A percentile compares a stretch with the other conserved stretches of the same genome.
Evolutionary conservation across 1,140 invertebrate species (phyloP).

Genomic region (Orussus abietinus): DNA sequence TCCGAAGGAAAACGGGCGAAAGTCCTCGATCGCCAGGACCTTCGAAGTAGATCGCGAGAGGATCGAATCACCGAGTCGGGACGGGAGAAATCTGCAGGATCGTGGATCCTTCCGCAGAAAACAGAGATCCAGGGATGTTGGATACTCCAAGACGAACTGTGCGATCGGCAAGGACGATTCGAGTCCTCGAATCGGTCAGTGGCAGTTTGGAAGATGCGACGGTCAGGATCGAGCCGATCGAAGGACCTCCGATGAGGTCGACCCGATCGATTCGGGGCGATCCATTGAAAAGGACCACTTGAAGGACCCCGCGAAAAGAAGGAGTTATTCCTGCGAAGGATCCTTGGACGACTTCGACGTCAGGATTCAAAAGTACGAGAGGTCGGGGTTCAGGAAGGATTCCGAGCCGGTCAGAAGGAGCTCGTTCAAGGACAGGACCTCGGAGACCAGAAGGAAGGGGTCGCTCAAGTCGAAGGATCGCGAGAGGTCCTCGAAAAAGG

Average conservation of each 20-base stretch:
- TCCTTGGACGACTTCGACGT: slow-evolving; percentile 30
- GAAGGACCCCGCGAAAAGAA: slow-evolving; percentile 21
- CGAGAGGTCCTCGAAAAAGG: slow-evolving; percentile 6
- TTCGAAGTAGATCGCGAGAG: too few relatives aligned
- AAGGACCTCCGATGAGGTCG: too few relatives aligned
- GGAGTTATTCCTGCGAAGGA: slow-evolving; percentile 22
- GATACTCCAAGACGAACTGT: slow-evolving; percentile 9
- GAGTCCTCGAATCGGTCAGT: slow-evolving; percentile 2
- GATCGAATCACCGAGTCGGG: too few relatives aligned
- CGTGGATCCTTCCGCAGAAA: too few relatives aligned
- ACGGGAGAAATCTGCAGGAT: too few relatives aligned
- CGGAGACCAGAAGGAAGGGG: slow-evolving; percentile 22
- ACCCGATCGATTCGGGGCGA: too few relatives aligned
- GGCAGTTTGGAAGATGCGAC: slow-evolving; percentile 8
- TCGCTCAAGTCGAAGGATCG: slow-evolving; percentile 21
- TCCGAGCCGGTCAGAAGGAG: slow-evolving; percentile 19
- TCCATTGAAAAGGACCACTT: too few relatives aligned
- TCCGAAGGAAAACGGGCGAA: slow-evolving; percentile 10
- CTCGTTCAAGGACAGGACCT: slow-evolving; percentile 24
- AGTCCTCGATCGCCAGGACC: too few relatives aligned
- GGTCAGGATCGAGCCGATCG: slow-evolving; percentile 19
- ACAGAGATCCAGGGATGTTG: too few relatives aligned
- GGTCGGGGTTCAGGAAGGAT: slow-evolving; percentile 23
- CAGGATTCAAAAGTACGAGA: slow-evolving; percentile 29
- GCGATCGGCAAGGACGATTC: slow-evolving; percentile 13